Evolutionary conservation across 2,113 vertebrate species (phyloP), one percentile per base, ranked within the genome.

Genomic region (Zeus faber): DNA sequence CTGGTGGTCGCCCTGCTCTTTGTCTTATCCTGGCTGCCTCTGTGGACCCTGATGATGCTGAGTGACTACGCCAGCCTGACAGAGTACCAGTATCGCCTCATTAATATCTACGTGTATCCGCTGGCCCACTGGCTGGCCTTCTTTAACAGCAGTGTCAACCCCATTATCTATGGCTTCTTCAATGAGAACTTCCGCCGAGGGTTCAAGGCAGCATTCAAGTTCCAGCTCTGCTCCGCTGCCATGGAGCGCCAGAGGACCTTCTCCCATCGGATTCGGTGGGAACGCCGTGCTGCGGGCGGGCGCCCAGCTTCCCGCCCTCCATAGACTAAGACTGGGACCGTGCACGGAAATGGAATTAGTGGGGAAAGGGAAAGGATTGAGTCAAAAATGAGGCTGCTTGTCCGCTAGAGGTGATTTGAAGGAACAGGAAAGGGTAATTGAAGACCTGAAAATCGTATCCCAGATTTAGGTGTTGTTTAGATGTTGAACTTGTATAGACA

Each of bases 1-100:
- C 48, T 94, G 11, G 25, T 83, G 0, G 92, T 98, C 60, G 93
- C 92, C 6, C 59, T 95, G 49, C 89, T 97, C 1, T 98, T 98
- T 53, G 83, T 91, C 31, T 31, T 97, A 0, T 97, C 95, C 25
- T 98, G 95, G 95, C 82, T 98, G n/a, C 94, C 94, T 0, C 58
- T 97, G 59, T 98, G 95, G 94, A 91, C 93, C 0, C 83, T 96
- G 33, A 94, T 95, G 91, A 93, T 98, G 95, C 90, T 96, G 5
- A 94, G 91, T 0, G 93, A 97, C 81, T 97, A 97, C 0, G 86
- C 89, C 22, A 89, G 80, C 63, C 79, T 98, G 24, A 91, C 84
- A 0, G 80, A 90, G 18, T 27, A 31, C 5, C 89, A 93, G 53
- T 29, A 93, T 23, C 81, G 81, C 1, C 20, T 94, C 67, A 91